Percentiles rank a stretch among this genome's conserved stretches.
phyloP scores from a whole-genome alignment of 1,140 invertebrate genomes.

The Hylaeus volcanicus region DNA sequence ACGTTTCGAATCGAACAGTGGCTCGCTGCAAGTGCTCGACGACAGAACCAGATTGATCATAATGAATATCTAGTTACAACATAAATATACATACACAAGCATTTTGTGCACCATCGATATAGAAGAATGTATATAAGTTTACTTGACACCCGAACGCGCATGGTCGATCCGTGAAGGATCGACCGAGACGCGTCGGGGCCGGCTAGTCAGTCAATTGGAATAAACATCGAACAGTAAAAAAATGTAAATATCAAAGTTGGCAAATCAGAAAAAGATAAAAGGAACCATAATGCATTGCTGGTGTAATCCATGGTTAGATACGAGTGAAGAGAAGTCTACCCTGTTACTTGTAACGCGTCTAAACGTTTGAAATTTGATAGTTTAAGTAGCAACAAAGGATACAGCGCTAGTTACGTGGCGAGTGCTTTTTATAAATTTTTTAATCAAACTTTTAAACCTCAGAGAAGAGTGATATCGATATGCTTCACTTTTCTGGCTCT shows the following conservation, averaged over 20 bases:
- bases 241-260: slow-evolving; percentile 73
- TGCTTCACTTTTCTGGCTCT: too few relatives aligned
- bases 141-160: slow-evolving; percentile 68
- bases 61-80: slow-evolving; percentile 79
- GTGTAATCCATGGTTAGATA: slow-evolving; percentile 67
- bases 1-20: slow-evolving; percentile 39
- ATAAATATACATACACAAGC: slow-evolving; percentile 81
- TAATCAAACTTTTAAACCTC: too few relatives aligned
- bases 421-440: too few relatives aligned
- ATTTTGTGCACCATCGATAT: slow-evolving; percentile 78
- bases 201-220: slow-evolving; percentile 66
- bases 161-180: slow-evolving; percentile 32
- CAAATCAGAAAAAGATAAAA: slow-evolving; percentile 74
- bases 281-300: slow-evolving; percentile 70
- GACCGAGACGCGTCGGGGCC: slow-evolving; percentile 68
- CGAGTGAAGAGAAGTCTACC: background rate
- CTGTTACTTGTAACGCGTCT: background rate
- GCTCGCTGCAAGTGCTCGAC: slow-evolving; percentile 65
- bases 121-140: slow-evolving; percentile 70
- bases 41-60: slow-evolving; percentile 61
- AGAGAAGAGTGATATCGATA: too few relatives aligned
- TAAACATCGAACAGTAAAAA: slow-evolving; percentile 76
- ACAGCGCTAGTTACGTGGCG: too few relatives aligned
- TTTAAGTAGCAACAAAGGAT: too few relatives aligned
- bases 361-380: too few relatives aligned